Evolutionary conservation across 2,797 vertebrate genomes (phyloP).

Genomic region (Clangula hyemalis): DNA sequence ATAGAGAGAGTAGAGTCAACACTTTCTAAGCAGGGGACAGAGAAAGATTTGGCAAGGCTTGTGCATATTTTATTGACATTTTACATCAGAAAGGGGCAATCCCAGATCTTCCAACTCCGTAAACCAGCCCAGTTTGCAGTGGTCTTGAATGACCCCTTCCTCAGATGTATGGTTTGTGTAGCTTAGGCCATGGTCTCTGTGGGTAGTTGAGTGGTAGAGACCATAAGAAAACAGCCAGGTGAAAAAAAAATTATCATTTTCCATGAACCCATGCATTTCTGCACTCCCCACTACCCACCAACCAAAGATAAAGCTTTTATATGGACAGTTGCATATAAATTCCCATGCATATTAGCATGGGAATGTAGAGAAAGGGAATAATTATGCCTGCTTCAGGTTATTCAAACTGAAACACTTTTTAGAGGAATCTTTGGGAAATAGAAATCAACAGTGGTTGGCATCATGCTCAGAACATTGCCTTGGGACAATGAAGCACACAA

Average conservation of each 20-base stretch:
- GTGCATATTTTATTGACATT: constrained; percentile 38
- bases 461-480: not conserved
- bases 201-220: not conserved
- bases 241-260: not conserved
- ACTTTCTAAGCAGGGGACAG: constrained; percentile 50
- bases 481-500: not conserved
- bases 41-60: constrained; percentile 29
- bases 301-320: not conserved
- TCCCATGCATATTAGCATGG: not conserved
- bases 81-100: constrained; percentile 20
- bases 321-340: not conserved
- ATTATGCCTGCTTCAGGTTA: not conserved
- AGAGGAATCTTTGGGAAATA: not conserved
- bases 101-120: not conserved
- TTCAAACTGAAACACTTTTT: not conserved
- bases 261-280: not conserved
- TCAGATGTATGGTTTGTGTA: not conserved
- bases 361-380: not conserved
- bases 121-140: not conserved
- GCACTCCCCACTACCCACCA: not conserved
- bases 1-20: constrained; percentile 9
- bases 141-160: not conserved
- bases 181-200: not conserved
- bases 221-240: not conserved
- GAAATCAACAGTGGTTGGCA: not conserved